A percentile compares a stretch with the other conserved stretches of the same genome.
These are phyloP conservation scores for Helicolenus hilgendorfi DNA, from an alignment of 2,797 vertebrate species.

Conservation along the genomic window DNA sequence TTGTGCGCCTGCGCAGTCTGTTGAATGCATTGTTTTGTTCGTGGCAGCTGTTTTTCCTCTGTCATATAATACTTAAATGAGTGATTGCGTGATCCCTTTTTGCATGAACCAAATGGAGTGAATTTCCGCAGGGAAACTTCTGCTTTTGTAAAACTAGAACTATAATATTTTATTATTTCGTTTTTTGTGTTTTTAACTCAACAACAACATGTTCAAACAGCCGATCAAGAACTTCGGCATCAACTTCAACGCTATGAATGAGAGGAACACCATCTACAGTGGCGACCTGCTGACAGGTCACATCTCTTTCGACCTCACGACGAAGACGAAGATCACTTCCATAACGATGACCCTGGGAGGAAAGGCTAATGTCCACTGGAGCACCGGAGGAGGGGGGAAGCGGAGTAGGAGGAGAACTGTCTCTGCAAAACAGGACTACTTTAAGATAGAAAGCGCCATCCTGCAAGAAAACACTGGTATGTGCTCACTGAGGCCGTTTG, in stretches of 20 bases:
- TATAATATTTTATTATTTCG: not conserved
- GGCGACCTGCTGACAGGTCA: constrained; percentile 60
- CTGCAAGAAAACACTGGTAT: constrained; percentile 18
- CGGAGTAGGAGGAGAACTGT: not conserved
- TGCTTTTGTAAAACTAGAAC: not conserved
- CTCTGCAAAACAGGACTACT: constrained; percentile 23
- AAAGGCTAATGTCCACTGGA: constrained; percentile 50
- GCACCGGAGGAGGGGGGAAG: rapidly evolving
- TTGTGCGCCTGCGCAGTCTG: constrained; percentile 21
- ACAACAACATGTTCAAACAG: constrained; percentile 45
- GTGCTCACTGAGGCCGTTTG: not conserved
- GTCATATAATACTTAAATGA: not conserved
- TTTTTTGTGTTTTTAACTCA: not conserved
- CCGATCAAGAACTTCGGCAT: constrained; percentile 64
- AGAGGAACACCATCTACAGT: not conserved
- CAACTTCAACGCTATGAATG: constrained; percentile 26
- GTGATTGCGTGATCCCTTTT: not conserved
- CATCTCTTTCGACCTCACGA: constrained; percentile 59
- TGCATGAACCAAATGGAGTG: not conserved
- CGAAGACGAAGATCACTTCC: constrained; percentile 45
- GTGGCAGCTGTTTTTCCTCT: not conserved
- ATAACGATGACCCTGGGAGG: constrained; percentile 47
- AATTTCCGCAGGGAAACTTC: not conserved
- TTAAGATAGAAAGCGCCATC: constrained; percentile 26
- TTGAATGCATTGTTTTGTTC: rapidly evolving